Percentiles rank a stretch among this genome's conserved stretches.
phyloP scores from a whole-genome alignment of 2,888 invertebrate species.

The Macropis europaea region DNA sequence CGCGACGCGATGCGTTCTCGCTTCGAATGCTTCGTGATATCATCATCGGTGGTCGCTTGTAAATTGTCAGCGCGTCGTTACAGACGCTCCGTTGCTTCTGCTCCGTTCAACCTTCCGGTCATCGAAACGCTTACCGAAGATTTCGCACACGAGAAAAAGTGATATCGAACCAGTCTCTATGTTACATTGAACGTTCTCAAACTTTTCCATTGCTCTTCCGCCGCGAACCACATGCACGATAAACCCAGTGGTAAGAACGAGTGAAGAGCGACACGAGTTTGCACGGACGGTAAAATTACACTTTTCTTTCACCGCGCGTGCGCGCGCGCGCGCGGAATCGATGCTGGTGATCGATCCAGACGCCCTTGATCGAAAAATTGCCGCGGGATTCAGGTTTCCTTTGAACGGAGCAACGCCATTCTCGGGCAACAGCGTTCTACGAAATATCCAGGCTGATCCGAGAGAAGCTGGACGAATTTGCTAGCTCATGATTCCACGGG shows the following conservation, averaged over 20 bases:
- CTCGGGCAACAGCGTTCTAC: background rate
- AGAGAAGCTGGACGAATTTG: no score
- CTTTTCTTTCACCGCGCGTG: background rate
- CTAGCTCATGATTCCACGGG: no score
- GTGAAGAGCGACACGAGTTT: background rate
- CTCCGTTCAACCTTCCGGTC: no score
- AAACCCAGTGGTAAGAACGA: background rate
- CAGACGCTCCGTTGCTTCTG: no score
- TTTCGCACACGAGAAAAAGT: no score
- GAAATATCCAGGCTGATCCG: no score
- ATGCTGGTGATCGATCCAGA: background rate
- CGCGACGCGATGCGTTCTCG: constrained; percentile 14
- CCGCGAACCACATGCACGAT: no score
- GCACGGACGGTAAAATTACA: no score
- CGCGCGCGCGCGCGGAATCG: background rate
- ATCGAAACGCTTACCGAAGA: no score
- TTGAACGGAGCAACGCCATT: background rate
- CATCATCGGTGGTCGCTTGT: background rate
- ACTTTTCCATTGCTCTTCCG: no score
- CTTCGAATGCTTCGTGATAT: constrained; percentile 19
- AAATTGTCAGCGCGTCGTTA: no score
- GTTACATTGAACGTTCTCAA: background rate
- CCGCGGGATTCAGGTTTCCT: constrained; percentile 2
- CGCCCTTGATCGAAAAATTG: constrained; percentile 26
- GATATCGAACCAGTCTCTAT: no score